Base-by-base conservation (phyloP, 2,888 invertebrate genomes). In the Liodrosophila aerea region DNA sequence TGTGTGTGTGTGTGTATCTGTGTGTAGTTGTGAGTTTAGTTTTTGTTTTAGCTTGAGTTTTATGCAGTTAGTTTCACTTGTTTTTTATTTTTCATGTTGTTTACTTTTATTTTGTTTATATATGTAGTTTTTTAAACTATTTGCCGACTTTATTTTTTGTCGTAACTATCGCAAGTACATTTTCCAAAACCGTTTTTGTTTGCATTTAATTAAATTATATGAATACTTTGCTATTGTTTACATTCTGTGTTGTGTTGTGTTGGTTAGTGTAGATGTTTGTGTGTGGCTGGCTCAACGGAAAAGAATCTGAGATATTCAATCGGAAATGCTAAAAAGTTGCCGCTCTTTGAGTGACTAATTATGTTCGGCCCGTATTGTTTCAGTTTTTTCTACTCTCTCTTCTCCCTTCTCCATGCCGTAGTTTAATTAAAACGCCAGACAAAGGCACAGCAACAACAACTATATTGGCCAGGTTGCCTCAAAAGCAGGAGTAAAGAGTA, bases 131-230 rank as follows among this genome's bases (percentile, higher is more conserved):
- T 77, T 66, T 57, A 80, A 68, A 69, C 73, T 63, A 65, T 75
- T 85, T 84, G 56, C 36, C 57, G 71, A 69, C 69, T 68, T 73
- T 4, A 22, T 22, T 22, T 22, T 67, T 40, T 75, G 69, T 75
- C 70, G 66, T 74, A 63, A 67, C 74, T 82, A 76, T 85, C 74
- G 85, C 85, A 86, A 85, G 86, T 85, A 85, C 85, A 85, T 85
- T 83, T 85, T 86, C 78, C 86, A 85, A 85, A 80, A 85, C 85
- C 86, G 80, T 86, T 83, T 86, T 82, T 85, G 81, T 82, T 85
- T 76, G 84, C 75, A 80, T 85, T 83, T 81, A 76, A 81, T 85
- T 81, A 82, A 85, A 83, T 85, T 80, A 83, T 81, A 80, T 34
- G 49, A 53, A 30, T 61, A 47, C 37, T 60, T 31, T 59, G 34